Percentiles rank a stretch among this genome's conserved stretches.
Conservation (phyloP, 1,140 invertebrate genomes). For the Apis mellifera region Amel_HAv3.1 CM009935.2:2648501-2649000, state of each 20-base stretch:
- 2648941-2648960: constrained; percentile 44
- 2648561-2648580: not conserved
- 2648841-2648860: constrained; percentile 34
- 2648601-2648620: not conserved
- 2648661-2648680: constrained; percentile 1
- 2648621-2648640: constrained; percentile 4
- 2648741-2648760: not conserved
- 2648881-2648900: not conserved
- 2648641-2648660: constrained; percentile 6
- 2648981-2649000: not conserved
- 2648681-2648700: not conserved
- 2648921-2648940: constrained; percentile 14
- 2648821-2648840: constrained; percentile 30
- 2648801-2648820: not conserved
- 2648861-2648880: not conserved
- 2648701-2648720: constrained; percentile 1
- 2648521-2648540: not conserved
- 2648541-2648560: constrained; percentile 14
- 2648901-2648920: not conserved
- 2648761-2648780: not conserved
- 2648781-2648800: constrained; percentile 24
- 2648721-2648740: not conserved
- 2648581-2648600: not conserved
- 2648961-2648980: constrained; percentile 11
- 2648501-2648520: not conserved